Evolutionary conservation across 2,113 vertebrate genomes (phyloP).

Genomic region (Rhombomys opimus): DNA sequence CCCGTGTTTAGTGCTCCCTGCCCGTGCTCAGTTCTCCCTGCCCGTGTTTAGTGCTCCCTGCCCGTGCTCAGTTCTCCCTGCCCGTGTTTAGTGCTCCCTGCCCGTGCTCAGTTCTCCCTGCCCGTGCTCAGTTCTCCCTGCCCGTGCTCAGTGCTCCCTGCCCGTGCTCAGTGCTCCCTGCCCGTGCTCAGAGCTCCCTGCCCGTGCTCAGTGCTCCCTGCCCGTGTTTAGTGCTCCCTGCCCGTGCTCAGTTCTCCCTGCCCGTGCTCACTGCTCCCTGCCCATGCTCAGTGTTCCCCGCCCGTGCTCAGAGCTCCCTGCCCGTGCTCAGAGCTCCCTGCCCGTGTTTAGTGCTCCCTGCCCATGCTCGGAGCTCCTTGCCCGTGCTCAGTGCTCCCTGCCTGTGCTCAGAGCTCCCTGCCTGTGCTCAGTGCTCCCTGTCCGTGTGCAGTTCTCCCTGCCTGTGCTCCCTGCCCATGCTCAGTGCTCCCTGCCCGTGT

Average conservation of each 20-base stretch:
- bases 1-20: neutral
- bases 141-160: accelerated
- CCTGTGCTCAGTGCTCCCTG: neutral
- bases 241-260: too few species aligned
- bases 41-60: accelerated
- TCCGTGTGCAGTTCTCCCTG: neutral
- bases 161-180: accelerated
- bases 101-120: neutral
- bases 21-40: neutral
- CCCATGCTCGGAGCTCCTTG: neutral
- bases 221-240: too few species aligned
- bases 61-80: accelerated
- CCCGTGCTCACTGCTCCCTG: too few species aligned
- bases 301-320: too few species aligned
- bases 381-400: neutral
- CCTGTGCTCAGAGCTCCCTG: too few species aligned
- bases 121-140: accelerated
- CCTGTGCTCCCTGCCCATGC: neutral
- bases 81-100: neutral
- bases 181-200: neutral
- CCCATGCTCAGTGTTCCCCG: too few species aligned
- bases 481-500: neutral
- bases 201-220: too few species aligned
- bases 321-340: neutral
- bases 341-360: neutral